Evolutionary conservation across 1,140 invertebrate species (phyloP).

Genomic region (Ridgeia piscesae): DNA sequence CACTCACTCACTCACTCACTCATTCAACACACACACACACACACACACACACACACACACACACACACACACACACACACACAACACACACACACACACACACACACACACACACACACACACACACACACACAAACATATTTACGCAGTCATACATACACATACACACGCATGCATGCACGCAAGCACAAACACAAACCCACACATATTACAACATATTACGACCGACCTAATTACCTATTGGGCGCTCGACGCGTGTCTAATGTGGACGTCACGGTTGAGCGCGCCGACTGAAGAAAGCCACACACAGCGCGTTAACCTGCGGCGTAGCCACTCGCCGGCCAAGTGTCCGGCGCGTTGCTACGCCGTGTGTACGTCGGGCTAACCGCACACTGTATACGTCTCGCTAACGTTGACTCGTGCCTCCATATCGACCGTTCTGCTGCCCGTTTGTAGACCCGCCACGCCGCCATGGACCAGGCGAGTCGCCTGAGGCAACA

Average conservation of each 20-base stretch:
- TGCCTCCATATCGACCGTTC: not conserved
- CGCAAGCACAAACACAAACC: not conserved
- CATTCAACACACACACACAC: not conserved
- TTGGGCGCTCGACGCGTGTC: not conserved
- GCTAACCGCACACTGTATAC: not conserved
- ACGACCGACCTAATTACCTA: not conserved
- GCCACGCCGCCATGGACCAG: conserved; percentile 15
- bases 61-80: not conserved
- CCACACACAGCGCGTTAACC: not conserved
- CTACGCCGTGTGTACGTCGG: not conserved
- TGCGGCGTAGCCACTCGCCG: not conserved
- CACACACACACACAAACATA: not conserved
- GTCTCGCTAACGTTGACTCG: not conserved
- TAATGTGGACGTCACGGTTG: not conserved
- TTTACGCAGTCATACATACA: not conserved
- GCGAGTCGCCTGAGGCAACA: conserved; percentile 19
- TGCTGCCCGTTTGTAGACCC: conserved; percentile 18
- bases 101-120: not conserved
- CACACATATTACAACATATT: not conserved
- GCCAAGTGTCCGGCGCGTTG: not conserved
- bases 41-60: not conserved
- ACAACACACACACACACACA: not conserved
- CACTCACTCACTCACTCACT: not conserved
- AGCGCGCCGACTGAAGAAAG: not conserved
- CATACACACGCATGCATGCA: not conserved